A percentile compares a stretch with the other conserved stretches of the same genome.
Evolutionary conservation across 2,797 vertebrate genomes (phyloP).

Genomic region (Pteronotus mesoamericanus): DNA sequence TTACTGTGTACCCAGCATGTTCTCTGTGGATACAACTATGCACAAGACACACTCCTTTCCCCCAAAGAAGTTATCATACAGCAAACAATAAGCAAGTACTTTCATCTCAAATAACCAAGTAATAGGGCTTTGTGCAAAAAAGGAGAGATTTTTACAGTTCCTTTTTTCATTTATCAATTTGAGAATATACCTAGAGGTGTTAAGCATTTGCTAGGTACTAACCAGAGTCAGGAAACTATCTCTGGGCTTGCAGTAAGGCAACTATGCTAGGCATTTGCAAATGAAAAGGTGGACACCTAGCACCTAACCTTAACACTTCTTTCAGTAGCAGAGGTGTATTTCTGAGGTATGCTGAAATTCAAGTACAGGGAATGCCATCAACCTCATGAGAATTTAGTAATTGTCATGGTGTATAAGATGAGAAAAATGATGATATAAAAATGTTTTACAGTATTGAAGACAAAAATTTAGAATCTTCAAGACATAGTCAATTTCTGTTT

Average conservation of each 20-base stretch:
- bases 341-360: not conserved
- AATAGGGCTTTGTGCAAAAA: not conserved
- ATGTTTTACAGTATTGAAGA: not conserved
- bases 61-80: not conserved
- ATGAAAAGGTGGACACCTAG: not conserved
- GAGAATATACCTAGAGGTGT: not conserved
- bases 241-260: not conserved
- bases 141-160: not conserved
- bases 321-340: not conserved
- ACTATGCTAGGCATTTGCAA: not conserved
- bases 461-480: not conserved
- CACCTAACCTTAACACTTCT: not conserved
- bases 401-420: not conserved
- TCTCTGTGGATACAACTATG: not conserved
- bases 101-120: slow-evolving; percentile 4
- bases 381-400: not conserved
- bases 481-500: not conserved
- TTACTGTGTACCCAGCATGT: not conserved
- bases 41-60: not conserved
- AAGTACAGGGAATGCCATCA: not conserved
- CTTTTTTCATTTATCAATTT: slow-evolving; percentile 6
- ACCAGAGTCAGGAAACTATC: not conserved
- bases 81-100: not conserved
- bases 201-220: not conserved
- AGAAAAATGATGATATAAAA: not conserved